phyloP scores from a whole-genome alignment of 1,140 invertebrate genomes.

The Drosophila quadrilineata region DNA sequence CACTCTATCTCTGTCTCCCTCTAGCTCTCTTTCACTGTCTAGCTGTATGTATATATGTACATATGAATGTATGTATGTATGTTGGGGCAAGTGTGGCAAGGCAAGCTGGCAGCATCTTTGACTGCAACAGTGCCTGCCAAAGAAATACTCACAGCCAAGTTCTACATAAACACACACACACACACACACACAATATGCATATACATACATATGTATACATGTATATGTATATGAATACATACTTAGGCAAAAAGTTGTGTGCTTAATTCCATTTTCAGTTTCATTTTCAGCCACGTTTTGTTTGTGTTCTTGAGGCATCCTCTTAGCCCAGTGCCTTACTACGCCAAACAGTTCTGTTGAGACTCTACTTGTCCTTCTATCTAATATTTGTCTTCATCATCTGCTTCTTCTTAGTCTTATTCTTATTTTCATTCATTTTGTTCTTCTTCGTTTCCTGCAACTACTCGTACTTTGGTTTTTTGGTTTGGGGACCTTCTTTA shows the following conservation, averaged over 20 bases:
- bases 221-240: conserved; percentile 4
- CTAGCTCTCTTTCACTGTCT: too few relatives aligned
- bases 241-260: conserved; percentile 39
- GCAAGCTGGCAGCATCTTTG: conserved; percentile 10
- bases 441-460: neutral
- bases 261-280: conserved; percentile 75
- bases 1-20: too few relatives aligned
- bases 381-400: neutral
- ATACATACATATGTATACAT: neutral
- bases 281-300: conserved; percentile 51
- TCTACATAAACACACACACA: neutral
- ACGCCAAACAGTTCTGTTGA: too few relatives aligned
- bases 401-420: neutral
- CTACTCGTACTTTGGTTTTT: conserved; percentile 7
- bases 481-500: conserved; percentile 20
- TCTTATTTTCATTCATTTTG: neutral
- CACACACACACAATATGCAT: conserved; percentile 1
- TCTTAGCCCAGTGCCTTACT: conserved; percentile 28
- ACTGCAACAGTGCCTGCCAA: neutral
- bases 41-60: conserved; percentile 23
- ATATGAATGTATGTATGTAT: neutral
- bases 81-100: conserved; percentile 21
- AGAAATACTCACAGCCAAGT: conserved; percentile 12
- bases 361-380: too few relatives aligned
- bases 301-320: conserved; percentile 51